Evolutionary conservation across 2,888 invertebrate species (phyloP), one percentile per base, ranked within the genome.

Genomic region (Axea sp.): DNA sequence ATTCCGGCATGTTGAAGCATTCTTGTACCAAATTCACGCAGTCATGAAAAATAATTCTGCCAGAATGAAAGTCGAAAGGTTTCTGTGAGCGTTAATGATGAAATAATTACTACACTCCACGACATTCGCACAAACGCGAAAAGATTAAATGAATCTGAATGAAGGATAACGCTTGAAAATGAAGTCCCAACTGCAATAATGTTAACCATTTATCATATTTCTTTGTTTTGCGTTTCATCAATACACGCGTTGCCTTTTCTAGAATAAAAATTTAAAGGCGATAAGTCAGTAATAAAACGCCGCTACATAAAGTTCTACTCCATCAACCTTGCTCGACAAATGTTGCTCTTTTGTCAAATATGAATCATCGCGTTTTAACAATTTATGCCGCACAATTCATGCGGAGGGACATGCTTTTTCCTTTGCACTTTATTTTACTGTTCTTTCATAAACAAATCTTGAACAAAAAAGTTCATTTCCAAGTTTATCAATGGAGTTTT

Each of bases 251-350:
- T 57, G 22, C 31, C 31, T 31, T 55, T 57, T 43, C 57, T 30
- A 0, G 15, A 15, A 33, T 57, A 31, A 43, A 55, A 57, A 28
- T 57, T 57, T 43, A 24, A 57, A 57, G 43, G 43, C 22, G 57
- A 57, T 43, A 55, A 55, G 55, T 39, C 41, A 31, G 41, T 41
- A 41, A 55, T 55, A 55, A 55, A 55, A 41, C 26, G 15, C 28
- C 31, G 31, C 31, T 17, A 22, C 55, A 19, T 31, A 31, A 30
- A 39, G 22, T 19, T 41, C 17, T 22, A 41, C 41, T 55, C 41
- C 41, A 41, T 55, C 39, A 39, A 53, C 53, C 15, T 17, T 28
- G 37, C 7, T 28, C 33, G 11, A 8, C 37, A 37, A 37, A 41
- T 55, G 30, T 41, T 28, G 30, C 19, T 17, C 55, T 41, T 30